Conservation (phyloP, 2,113 vertebrate species). For the Phylloscopus whistleri region DNA sequence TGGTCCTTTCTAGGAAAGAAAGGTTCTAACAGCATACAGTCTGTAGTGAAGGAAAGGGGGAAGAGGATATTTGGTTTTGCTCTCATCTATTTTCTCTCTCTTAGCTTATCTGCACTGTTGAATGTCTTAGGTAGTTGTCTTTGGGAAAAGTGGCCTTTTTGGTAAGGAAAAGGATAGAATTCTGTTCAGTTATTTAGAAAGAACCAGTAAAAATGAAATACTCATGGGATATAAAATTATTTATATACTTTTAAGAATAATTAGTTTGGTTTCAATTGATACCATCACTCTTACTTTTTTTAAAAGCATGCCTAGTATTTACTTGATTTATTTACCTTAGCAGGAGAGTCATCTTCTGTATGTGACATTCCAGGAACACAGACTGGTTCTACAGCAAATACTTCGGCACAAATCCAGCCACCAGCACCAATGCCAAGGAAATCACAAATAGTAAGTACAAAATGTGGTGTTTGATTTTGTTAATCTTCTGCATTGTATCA, state of each 20-base stretch:
- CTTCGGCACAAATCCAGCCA: conserved; percentile 78
- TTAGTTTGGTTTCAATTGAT: not conserved
- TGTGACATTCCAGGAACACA: conserved; percentile 59
- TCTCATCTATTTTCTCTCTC: not conserved
- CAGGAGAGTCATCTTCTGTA: conserved; percentile 53
- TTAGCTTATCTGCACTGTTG: not conserved
- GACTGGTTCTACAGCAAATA: conserved; percentile 75
- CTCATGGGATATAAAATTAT: not conserved
- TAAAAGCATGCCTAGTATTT: not conserved
- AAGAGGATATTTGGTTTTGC: not conserved
- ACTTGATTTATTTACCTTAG: not conserved
- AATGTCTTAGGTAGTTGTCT: not conserved
- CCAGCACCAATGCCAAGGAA: conserved; percentile 90
- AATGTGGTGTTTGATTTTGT: not conserved
- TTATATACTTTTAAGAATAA: not conserved
- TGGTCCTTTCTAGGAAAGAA: not conserved
- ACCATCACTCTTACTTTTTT: not conserved
- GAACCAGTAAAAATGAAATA: not conserved
- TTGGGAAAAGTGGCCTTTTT: not conserved
- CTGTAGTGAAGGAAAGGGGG: not conserved
- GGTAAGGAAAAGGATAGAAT: not conserved
- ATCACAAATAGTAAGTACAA: conserved; percentile 79
- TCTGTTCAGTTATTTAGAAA: not conserved
- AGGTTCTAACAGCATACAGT: not conserved
- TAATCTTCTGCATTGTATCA: not conserved